Evolutionary conservation across 2,888 invertebrate genomes (phyloP), one percentile per base, ranked within the genome.

Genomic region (Hydropsyche betteni): DNA sequence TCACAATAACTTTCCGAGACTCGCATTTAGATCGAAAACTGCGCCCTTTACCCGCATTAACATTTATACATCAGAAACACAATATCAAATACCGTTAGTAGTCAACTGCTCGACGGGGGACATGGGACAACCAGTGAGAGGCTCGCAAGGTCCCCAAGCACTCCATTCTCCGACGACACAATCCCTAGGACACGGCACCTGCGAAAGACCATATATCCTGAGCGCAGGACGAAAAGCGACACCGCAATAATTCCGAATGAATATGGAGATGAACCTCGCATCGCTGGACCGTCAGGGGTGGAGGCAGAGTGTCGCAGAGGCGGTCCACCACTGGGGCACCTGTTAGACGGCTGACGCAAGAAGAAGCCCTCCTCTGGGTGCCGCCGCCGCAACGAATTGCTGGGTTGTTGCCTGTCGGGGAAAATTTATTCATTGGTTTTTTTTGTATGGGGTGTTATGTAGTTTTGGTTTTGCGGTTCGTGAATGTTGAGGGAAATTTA

Each of bases 151-250:
- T 0, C 90, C 88, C 90, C 90, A 90, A n/a, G 87, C 84, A 2
- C 88, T 86, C 90, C 90, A 90, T 33, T 88, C 86, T 0, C 89
- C 89, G 0, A 90, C 88, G 81, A 88, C 87, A 79, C 90, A 90
- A 80, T 90, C 90, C 68, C 90, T 84, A 2, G 89, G 88, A 80
- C 90, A 90, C 0, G 89, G 88, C 0, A 90, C 88, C 86, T 90
- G 82, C 0, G 44, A 78, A 84, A 84, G 75, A 82, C 82, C 73
- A 14, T 70, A 58, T 44, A 58, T 7, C n/a, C 1, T 64, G 12
- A 36, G 44, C 36, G 2, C 64, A 58, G 24, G 16, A 58, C 58
- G 24, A 24, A 16, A 58, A 24, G 24, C 24, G 16, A 75, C 53
- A 53, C 34, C 50, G 1, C 44, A 33, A 14, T 38, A 16, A 64